A percentile compares a stretch with the other conserved stretches of the same genome.
Conservation (phyloP, 1,140 invertebrate genomes). For the Orius insidiosus region DNA sequence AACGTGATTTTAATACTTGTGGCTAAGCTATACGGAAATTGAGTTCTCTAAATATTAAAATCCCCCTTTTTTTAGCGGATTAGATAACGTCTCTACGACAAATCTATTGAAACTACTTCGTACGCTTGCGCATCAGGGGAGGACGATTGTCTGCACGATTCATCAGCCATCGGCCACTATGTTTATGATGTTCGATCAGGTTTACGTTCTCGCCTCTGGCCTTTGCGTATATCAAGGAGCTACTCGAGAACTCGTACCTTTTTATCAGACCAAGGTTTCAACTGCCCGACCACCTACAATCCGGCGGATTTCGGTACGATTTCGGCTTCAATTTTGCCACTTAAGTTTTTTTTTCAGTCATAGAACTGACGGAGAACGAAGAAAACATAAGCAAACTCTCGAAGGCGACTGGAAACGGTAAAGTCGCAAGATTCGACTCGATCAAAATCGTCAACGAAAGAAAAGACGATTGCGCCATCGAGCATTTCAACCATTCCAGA, state of each 20-base stretch:
- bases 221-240: constrained; percentile 59
- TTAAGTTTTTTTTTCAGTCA: constrained; percentile 4
- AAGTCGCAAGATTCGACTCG: constrained; percentile 12
- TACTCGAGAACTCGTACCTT: constrained; percentile 39
- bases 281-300: constrained; percentile 64
- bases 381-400: constrained; percentile 20
- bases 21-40: no score
- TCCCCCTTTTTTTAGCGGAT: constrained; percentile 35
- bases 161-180: constrained; percentile 67
- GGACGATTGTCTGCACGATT: constrained; percentile 64
- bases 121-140: constrained; percentile 40
- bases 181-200: constrained; percentile 58
- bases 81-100: constrained; percentile 54
- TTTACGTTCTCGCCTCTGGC: constrained; percentile 45
- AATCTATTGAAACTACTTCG: constrained; percentile 41
- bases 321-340: no score
- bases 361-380: constrained; percentile 11
- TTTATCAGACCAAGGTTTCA: constrained; percentile 40
- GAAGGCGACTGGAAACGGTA: constrained; percentile 21
- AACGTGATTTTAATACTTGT: no score
- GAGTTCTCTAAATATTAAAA: not conserved
- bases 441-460: not conserved
- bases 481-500: constrained; percentile 8
- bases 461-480: constrained; percentile 1
- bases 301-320: constrained; percentile 50